Evolutionary conservation across 2,797 vertebrate genomes (phyloP).

Genomic region (Betta splendens): DNA sequence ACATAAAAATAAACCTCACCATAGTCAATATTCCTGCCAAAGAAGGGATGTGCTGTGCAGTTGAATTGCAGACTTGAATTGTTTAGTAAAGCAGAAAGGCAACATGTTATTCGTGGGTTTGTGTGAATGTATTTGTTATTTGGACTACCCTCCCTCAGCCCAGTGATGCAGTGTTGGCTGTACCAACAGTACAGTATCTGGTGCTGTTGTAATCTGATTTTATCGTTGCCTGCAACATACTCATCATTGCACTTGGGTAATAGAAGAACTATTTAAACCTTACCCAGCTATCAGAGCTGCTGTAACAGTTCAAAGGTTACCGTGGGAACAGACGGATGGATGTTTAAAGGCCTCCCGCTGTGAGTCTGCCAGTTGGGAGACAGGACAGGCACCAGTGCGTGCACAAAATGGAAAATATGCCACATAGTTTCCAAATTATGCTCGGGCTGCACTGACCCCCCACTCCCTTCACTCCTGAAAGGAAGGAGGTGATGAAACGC

Average conservation of each 20-base stretch:
- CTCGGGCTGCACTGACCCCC: conserved; percentile 47
- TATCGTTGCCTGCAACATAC: conserved; percentile 2
- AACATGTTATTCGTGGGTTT: conserved; percentile 23
- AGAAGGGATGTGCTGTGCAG: too few relatives aligned
- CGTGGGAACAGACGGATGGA: conserved; percentile 69
- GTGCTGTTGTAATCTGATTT: conserved; percentile 12
- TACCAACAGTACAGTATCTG: conserved; percentile 10
- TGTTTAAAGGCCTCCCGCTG: conserved; percentile 71
- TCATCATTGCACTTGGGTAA: conserved; percentile 14
- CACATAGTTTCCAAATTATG: conserved; percentile 80
- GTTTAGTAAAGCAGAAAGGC: conserved; percentile 17
- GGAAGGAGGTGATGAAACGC: conserved; percentile 42
- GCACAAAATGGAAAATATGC: conserved; percentile 80
- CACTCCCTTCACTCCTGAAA: conserved; percentile 54
- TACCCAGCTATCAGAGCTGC: conserved; percentile 1
- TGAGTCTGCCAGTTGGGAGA: conserved; percentile 69
- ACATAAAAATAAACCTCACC: too few relatives aligned
- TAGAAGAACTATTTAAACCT: conserved; percentile 15
- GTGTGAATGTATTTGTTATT: conserved; percentile 21
- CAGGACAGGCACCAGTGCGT: conserved; percentile 65
- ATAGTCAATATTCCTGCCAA: too few relatives aligned
- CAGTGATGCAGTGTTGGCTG: conserved; percentile 20
- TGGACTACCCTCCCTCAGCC: neutral
- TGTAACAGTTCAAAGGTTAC: conserved; percentile 47
- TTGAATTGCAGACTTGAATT: conserved; percentile 16